phyloP scores from a whole-genome alignment of 2,888 invertebrate species.

The Andrena marginata region DNA sequence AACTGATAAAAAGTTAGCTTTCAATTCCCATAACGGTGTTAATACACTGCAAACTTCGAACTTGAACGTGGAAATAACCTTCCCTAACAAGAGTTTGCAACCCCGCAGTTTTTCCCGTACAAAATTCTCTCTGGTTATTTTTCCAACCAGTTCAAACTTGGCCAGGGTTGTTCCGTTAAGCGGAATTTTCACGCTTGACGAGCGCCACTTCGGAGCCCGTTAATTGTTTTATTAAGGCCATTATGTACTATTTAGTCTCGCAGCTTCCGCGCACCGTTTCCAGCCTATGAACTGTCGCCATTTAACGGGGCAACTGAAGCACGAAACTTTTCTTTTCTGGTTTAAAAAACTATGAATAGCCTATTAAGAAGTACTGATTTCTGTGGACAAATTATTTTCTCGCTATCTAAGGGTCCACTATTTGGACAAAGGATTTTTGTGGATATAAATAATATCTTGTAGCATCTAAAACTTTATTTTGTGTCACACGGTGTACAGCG shows the following conservation, averaged over 20 bases:
- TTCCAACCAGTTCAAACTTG: constrained; percentile 16
- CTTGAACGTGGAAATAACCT: constrained; percentile 3
- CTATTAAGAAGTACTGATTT: no score
- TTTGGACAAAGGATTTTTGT: no score
- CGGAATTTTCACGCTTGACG: constrained; percentile 42
- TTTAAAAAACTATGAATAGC: no score
- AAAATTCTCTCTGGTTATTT: constrained; percentile 7
- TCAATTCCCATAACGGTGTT: constrained; percentile 1
- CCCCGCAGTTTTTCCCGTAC: background rate
- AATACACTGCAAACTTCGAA: constrained; percentile 8
- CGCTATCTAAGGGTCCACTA: no score
- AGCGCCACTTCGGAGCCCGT: constrained; percentile 7
- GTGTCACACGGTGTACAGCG: no score
- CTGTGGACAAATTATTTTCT: no score
- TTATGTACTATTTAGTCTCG: constrained; percentile 71
- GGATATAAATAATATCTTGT: no score
- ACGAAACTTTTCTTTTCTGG: no score
- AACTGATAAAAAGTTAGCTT: background rate
- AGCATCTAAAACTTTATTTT: no score
- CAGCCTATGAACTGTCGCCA: background rate
- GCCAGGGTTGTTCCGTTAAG: constrained; percentile 16
- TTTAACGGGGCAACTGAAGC: no score
- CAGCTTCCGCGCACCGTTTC: background rate
- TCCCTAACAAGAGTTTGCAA: constrained; percentile 5
- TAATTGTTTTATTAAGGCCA: constrained; percentile 76